Conservation (phyloP, 2,113 vertebrate species). For the Panthera leo region DNA sequence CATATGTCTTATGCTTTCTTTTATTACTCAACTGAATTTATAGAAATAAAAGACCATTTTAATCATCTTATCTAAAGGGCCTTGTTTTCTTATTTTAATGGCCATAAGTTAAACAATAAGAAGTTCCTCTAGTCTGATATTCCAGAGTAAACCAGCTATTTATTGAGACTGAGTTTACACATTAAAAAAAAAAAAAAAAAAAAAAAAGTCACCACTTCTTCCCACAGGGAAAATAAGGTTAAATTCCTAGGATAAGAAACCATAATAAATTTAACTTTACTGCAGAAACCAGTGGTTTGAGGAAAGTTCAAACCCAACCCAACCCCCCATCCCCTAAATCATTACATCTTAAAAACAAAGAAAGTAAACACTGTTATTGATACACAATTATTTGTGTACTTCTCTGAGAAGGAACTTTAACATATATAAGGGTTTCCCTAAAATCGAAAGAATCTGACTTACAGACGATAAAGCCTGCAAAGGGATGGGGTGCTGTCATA, state of each 20-base stretch:
- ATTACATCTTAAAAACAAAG: not conserved
- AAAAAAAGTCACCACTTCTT: not conserved
- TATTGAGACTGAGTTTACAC: not conserved
- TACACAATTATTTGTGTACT: not conserved
- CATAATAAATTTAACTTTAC: not conserved
- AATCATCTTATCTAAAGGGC: not conserved
- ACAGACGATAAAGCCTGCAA: not conserved
- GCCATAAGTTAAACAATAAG: not conserved
- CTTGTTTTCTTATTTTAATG: not conserved
- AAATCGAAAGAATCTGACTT: constrained; percentile 5
- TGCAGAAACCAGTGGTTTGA: not conserved
- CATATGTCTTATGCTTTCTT: not conserved
- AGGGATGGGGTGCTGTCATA: not conserved
- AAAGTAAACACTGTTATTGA: not conserved
- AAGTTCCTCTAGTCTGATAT: not conserved
- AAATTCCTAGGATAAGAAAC: constrained; percentile 38
- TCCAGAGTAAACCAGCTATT: not conserved
- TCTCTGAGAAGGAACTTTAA: not conserved
- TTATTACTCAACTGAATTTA: not conserved
- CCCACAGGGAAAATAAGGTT: not conserved
- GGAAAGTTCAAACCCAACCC: not conserved
- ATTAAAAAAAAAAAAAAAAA: not conserved
- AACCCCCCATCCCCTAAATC: not conserved
- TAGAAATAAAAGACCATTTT: not conserved
- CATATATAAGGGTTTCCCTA: not conserved